Base-by-base conservation (phyloP, 2,888 invertebrate species). In the Dichetophora obliterata region DNA sequence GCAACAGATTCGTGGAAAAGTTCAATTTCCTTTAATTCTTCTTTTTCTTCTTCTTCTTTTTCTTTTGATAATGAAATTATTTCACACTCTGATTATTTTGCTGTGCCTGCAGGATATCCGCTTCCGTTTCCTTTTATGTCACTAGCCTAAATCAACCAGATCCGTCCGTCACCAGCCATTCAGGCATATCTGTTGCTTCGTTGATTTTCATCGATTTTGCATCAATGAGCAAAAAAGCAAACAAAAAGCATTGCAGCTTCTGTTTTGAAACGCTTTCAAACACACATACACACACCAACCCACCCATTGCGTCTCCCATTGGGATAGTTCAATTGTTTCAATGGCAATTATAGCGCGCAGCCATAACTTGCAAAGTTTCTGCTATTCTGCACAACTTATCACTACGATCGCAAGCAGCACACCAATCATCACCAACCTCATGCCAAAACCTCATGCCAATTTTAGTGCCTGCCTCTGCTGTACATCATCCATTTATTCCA, bases 101-200 rank as follows among this genome's bases (percentile, higher is more conserved):
- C 72, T 22, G 19, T 72, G 48, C 43, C 72, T 24, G 43, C 59
- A n/a, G 37, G 59, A 70, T 48, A 19, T 27, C 72, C 72, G 72
- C n/a, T 68, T 37, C 14, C 68, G 43, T 43, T 43, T 68, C 31
- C 68, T 43, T 24, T 68, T 31, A 16, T 43, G 27, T 68, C 68
- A 65, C 31, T 19, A 65, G 34, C 63, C 63, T 37, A 65, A 43
- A 59, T 27, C 27, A 68, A 68, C 22, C 3, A 22, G 48, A 27
- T 22, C 24, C 68, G 50, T 24, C 24, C 22, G 22, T 48, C 48
- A 24, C n/a, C 72, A 27, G 52, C 61, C 37, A 11, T 5, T 19
- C 43, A 59, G 24, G 37, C 74, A 52, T 22, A 66, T 52, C 74
- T 74, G 74, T 74, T 74, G 74, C 74, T 74, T 50, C 66, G 65